These are phyloP conservation scores for Pyrocoelia pectoralis DNA, from an alignment of 2,888 invertebrate species.

Conservation along the genomic window DNA sequence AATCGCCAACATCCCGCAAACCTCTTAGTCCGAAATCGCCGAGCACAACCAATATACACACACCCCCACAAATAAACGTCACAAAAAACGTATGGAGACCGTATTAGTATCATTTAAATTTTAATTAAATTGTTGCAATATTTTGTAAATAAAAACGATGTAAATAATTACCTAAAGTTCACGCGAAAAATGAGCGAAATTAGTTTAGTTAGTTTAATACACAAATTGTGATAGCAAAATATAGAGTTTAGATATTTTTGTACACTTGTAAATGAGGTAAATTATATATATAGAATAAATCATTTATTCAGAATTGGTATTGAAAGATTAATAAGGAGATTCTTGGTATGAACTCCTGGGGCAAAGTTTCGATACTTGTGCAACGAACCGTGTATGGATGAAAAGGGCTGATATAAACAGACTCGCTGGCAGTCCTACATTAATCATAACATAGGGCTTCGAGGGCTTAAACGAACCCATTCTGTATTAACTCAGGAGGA, in stretches of 20 bases:
- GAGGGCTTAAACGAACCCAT: conserved; percentile 54
- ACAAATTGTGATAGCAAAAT: conserved; percentile 59
- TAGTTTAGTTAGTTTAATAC: conserved; percentile 43
- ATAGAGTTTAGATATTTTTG: conserved; percentile 58
- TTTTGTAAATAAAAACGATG: conserved; percentile 1
- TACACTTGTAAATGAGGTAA: conserved; percentile 46
- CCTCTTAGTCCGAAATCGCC: conserved; percentile 63
- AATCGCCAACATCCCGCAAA: conserved; percentile 67
- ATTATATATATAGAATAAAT: conserved; percentile 24
- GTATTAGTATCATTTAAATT: conserved; percentile 61
- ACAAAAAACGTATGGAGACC: conserved; percentile 80
- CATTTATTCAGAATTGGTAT: conserved; percentile 17
- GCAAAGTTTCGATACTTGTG: conserved; percentile 61
- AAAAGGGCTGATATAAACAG: conserved; percentile 57
- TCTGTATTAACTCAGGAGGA: conserved; percentile 46
- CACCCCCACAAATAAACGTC: conserved; percentile 58
- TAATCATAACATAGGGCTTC: conserved; percentile 56
- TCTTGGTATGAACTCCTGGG: conserved; percentile 46
- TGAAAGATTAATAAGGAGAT: conserved; percentile 17
- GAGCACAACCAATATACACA: conserved; percentile 40
- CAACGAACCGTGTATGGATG: conserved; percentile 57
- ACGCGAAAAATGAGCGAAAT: conserved; percentile 17
- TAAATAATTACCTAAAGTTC: conserved; percentile 2
- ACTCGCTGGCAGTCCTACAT: conserved; percentile 54
- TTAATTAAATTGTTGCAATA: conserved; percentile 22